phyloP scores from a whole-genome alignment of 2,113 vertebrate species.

The Pardalotus punctatus region DNA sequence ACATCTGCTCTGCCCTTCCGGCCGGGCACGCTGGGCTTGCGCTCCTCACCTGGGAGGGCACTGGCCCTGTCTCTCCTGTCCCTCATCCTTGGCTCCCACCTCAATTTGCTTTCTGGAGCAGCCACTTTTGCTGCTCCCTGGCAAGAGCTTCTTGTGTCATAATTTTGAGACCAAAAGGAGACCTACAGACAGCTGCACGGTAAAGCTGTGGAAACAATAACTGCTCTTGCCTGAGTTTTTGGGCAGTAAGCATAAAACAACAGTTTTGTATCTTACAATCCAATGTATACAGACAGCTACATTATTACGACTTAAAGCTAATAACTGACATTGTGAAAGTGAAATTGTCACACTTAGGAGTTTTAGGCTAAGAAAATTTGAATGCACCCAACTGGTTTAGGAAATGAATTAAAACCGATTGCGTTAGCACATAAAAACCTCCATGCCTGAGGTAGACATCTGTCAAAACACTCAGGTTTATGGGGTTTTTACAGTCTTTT shows the following conservation, averaged over 20 bases:
- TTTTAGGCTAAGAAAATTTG: not conserved
- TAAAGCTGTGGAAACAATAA: not conserved
- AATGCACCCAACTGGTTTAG: not conserved
- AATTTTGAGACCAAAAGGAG: not conserved
- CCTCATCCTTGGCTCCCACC: not conserved
- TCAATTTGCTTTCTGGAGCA: not conserved
- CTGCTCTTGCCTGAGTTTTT: not conserved
- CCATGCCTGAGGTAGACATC: not conserved
- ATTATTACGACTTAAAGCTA: not conserved
- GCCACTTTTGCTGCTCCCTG: not conserved
- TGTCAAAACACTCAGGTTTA: not conserved
- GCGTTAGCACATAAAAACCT: not conserved
- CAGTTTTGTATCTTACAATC: not conserved
- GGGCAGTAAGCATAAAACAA: not conserved
- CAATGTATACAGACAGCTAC: not conserved
- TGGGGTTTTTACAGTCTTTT: rapidly evolving
- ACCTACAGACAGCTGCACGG: not conserved
- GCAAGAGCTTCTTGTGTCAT: not conserved
- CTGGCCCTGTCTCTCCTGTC: not conserved
- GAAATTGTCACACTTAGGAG: not conserved
- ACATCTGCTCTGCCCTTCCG: not conserved
- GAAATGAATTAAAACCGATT: not conserved
- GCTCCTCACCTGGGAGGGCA: no score
- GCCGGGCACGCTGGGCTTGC: rapidly evolving
- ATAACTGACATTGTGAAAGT: not conserved